Percentiles rank a stretch among this genome's conserved stretches.
phyloP scores from a whole-genome alignment of 2,113 vertebrate species.

The Gavia stellata region DNA sequence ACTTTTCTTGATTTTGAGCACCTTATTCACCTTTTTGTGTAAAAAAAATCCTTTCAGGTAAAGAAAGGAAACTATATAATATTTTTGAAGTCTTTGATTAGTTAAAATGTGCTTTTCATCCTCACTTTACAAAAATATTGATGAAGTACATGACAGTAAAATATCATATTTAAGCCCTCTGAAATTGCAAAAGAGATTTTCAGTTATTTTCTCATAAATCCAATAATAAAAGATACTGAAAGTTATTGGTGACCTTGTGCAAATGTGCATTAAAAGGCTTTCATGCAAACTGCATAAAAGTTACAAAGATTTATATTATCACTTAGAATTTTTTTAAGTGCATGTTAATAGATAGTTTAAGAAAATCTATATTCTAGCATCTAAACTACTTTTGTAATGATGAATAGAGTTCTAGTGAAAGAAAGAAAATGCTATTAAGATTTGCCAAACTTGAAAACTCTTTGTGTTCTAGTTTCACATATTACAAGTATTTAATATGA shows the following conservation, averaged over 20 bases:
- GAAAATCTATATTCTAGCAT: not conserved
- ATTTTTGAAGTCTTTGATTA: not conserved
- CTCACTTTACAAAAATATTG: not conserved
- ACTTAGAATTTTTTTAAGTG: not conserved
- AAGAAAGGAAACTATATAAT: not conserved
- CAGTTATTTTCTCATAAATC: not conserved
- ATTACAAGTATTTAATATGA: not conserved
- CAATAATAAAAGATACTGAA: not conserved
- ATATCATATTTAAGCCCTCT: not conserved
- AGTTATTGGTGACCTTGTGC: not conserved
- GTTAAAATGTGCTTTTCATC: not conserved
- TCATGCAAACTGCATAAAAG: not conserved
- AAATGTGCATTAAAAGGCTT: not conserved
- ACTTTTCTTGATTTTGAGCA: not conserved
- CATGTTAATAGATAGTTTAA: not conserved
- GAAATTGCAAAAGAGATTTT: not conserved
- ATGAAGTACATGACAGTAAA: not conserved
- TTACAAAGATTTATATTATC: not conserved
- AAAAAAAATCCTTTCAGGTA: not conserved
- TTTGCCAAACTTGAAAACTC: not conserved
- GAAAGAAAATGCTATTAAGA: not conserved
- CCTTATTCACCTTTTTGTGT: not conserved
- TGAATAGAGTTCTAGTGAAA: not conserved
- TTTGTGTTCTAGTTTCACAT: not conserved
- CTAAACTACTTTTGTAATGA: not conserved